Evolutionary conservation across 2,797 vertebrate genomes (phyloP).

Genomic region (Buphagus erythrorhynchus): DNA sequence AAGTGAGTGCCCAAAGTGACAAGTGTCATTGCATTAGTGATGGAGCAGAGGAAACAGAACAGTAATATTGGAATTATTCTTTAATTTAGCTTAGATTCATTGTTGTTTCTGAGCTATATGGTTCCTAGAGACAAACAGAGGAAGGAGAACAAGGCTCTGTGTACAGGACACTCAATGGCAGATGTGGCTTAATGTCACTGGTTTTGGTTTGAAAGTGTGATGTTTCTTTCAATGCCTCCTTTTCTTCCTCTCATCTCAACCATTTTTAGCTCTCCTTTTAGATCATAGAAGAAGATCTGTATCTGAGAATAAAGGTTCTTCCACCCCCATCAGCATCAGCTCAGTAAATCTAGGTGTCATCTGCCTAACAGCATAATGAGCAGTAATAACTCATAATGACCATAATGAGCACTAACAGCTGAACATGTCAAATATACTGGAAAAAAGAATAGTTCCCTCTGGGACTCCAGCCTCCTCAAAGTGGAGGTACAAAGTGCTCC

Average conservation of each 20-base stretch:
- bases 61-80: not conserved
- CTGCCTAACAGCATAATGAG: constrained; percentile 66
- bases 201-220: not conserved
- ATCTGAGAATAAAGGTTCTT: constrained; percentile 13
- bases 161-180: not conserved
- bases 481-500: not conserved
- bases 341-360: constrained; percentile 63
- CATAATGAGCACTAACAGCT: constrained; percentile 66
- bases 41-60: not conserved
- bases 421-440: constrained; percentile 66
- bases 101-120: not conserved
- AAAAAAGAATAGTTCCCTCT: constrained; percentile 33
- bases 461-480: constrained; percentile 31
- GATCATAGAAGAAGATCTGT: not conserved
- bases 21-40: not conserved
- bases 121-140: not conserved
- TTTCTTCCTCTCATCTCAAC: not conserved
- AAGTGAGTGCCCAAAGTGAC: not conserved
- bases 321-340: constrained; percentile 15
- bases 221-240: not conserved
- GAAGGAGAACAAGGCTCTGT: not conserved
- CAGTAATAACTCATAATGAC: constrained; percentile 66
- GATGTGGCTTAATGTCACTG: not conserved
- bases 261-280: not conserved
- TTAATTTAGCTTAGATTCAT: not conserved